Evolutionary conservation across 2,888 invertebrate species (phyloP).

Genomic region (Alsophila aescularia): DNA sequence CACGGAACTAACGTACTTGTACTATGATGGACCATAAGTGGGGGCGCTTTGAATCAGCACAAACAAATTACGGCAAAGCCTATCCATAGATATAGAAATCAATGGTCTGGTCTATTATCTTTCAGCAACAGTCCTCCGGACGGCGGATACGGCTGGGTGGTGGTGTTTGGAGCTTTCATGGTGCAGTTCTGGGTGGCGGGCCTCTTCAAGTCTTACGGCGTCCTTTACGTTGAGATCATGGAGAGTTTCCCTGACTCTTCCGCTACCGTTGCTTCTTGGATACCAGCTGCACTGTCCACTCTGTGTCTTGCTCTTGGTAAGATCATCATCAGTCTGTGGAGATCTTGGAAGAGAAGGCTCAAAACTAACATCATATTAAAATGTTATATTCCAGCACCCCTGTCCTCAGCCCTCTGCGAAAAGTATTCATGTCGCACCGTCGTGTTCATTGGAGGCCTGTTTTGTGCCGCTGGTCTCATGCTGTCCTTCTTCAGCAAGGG

Average conservation of each 20-base stretch:
- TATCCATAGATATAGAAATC: too few species aligned
- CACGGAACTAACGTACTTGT: too few species aligned
- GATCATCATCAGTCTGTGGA: constrained; percentile 28
- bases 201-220: constrained; percentile 91
- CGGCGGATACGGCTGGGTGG: constrained; percentile 91
- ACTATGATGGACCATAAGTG: too few species aligned
- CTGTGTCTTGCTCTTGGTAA: constrained; percentile 89
- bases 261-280: constrained; percentile 91
- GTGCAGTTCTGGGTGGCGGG: constrained; percentile 93
- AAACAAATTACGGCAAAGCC: too few species aligned
- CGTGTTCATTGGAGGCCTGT: constrained; percentile 89
- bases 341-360: too few species aligned
- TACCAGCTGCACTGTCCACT: constrained; percentile 90
- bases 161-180: constrained; percentile 90
- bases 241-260: constrained; percentile 90
- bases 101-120: too few species aligned
- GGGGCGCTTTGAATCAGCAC: too few species aligned
- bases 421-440: constrained; percentile 88
- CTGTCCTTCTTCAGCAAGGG: constrained; percentile 88
- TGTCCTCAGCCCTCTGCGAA: constrained; percentile 90
- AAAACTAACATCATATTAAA: too few species aligned
- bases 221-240: constrained; percentile 91
- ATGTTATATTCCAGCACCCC: constrained; percentile 86
- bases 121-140: constrained; percentile 81
- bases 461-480: constrained; percentile 88